phyloP scores from a whole-genome alignment of 2,797 vertebrate genomes.

The Sciaenops ocellatus region DNA sequence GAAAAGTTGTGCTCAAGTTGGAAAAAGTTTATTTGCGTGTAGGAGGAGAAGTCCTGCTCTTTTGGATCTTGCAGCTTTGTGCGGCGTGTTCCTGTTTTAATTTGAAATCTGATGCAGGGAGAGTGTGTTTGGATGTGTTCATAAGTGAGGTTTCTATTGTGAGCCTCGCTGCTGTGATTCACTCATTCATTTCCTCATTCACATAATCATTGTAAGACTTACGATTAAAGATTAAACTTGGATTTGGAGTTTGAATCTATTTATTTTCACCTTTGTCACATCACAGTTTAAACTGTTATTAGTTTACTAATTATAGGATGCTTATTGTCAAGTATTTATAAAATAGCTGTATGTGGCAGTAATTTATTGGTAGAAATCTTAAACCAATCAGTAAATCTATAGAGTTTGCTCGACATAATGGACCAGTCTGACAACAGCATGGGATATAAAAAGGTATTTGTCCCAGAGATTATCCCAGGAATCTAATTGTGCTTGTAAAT shows the following conservation, averaged over 20 bases:
- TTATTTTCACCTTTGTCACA: background rate
- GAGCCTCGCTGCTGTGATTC: constrained; percentile 14
- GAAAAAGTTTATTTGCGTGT: constrained; percentile 8
- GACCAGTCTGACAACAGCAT: background rate
- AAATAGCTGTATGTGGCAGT: background rate
- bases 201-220: constrained; percentile 5
- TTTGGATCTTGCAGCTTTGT: constrained; percentile 19
- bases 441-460: constrained; percentile 4
- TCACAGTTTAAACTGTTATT: background rate
- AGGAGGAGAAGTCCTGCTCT: background rate
- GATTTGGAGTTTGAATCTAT: background rate
- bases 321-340: background rate
- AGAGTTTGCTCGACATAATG: background rate
- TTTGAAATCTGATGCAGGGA: background rate
- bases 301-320: background rate
- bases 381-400: background rate
- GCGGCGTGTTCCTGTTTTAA: constrained; percentile 26
- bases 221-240: constrained; percentile 17
- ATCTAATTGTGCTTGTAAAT: background rate
- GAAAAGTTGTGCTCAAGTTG: constrained; percentile 2
- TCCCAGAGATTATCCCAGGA: background rate
- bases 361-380: background rate
- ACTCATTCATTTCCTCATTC: constrained; percentile 29
- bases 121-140: background rate
- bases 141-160: background rate